Base-by-base conservation (phyloP, 92 coral and sea anemone species). In the Diadumene lineata region DNA sequence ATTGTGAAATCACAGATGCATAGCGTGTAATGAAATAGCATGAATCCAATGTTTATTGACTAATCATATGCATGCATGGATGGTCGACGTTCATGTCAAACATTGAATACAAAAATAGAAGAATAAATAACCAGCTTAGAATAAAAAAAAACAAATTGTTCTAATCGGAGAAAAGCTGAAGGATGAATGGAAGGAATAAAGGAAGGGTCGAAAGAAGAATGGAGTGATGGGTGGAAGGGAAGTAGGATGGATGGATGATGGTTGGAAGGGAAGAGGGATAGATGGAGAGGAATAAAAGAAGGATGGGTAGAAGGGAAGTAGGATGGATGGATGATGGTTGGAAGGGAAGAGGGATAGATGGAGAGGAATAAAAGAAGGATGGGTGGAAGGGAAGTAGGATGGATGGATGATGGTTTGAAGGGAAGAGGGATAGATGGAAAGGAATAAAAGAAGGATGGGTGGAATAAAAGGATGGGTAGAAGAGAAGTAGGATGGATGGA, bases 1-100 rank as follows among this genome's bases (percentile, higher is more conserved):
- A 72, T 31, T 80, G 84, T 62, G 72, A 63, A 31, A 60, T 53
- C 6, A 4, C 48, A n/a, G n/a, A n/a, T 38, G 48, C 48, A 38
- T 4, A 38, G 6, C 48, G 7, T 13, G n/a, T 38, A 13, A 38
- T 38, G 13, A 38, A 4, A 38, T 38, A 38, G 13, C 48, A n/a
- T 38, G 48, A 38, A 6, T 38, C 13, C 6, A 38, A 4, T 38
- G 13, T 38, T 4, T 38, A 38, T 4, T 38, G 13, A 38, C 48
- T 38, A 13, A 38, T 38, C 48, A 38, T 38, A 38, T 38, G 48
- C 48, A 38, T 38, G 48, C 48, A 38, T 38, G 48, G 13, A 38
- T 38, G 48, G 48, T 38, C 48, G 48, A 38, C 13, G 6, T 38
- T 38, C 6, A 38, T 13, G 13, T 38, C 13, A 13, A 38, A 38